Evolutionary conservation across 2,888 invertebrate genomes (phyloP).

Genomic region (Brenthis ino): DNA sequence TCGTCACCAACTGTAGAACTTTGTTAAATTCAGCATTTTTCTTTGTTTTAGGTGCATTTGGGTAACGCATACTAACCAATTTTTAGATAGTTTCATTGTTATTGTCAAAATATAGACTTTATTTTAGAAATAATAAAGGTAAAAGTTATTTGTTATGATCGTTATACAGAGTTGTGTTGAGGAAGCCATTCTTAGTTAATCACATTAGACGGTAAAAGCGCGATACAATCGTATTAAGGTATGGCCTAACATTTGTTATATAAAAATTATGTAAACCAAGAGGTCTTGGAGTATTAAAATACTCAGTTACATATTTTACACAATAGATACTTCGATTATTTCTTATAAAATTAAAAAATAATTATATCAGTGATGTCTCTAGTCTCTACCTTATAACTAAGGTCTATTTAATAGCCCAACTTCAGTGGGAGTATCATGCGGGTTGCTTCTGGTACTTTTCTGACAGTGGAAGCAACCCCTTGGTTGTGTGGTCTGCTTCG

Average conservation of each 20-base stretch:
- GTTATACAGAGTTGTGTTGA: constrained; percentile 38
- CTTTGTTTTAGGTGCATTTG: constrained; percentile 50
- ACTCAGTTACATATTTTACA: too few species aligned
- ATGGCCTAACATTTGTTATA: constrained; percentile 23
- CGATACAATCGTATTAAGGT: constrained; percentile 45
- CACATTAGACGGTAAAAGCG: constrained; percentile 53
- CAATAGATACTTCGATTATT: too few species aligned
- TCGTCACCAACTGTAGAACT: constrained; percentile 53
- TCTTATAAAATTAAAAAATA: background rate
- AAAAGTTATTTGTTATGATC: constrained; percentile 30
- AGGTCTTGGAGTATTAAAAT: background rate
- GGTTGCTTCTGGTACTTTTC: too few species aligned
- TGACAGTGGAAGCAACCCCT: too few species aligned
- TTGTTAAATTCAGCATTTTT: constrained; percentile 51
- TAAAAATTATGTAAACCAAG: constrained; percentile 19
- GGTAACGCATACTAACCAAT: constrained; percentile 44
- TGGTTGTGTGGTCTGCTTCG: too few species aligned
- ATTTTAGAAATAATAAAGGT: constrained; percentile 34
- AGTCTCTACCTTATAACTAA: background rate
- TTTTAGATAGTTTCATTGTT: constrained; percentile 41
- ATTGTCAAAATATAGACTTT: constrained; percentile 46
- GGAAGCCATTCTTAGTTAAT: constrained; percentile 58
- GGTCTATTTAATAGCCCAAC: too few species aligned
- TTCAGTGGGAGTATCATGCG: too few species aligned
- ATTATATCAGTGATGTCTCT: background rate